These are phyloP conservation scores for Caloenas nicobarica DNA, from an alignment of 2,113 vertebrate genomes.

Conservation along the genomic window DNA sequence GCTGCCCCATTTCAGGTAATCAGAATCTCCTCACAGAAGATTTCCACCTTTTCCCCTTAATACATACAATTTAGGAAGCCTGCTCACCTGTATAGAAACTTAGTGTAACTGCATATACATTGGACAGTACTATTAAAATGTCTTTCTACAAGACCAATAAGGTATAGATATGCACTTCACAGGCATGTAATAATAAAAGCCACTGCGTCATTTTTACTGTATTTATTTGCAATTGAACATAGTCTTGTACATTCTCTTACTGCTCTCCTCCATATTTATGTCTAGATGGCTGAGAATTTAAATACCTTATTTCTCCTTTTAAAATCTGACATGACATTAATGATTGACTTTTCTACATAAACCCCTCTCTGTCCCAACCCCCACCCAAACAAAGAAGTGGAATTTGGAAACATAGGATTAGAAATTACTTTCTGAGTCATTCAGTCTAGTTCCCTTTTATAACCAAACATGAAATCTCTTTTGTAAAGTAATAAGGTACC, in stretches of 20 bases:
- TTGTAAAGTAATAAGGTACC: not conserved
- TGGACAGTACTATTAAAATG: not conserved
- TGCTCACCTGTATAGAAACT: not conserved
- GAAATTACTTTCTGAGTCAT: not conserved
- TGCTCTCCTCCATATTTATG: not conserved
- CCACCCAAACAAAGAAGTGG: not conserved
- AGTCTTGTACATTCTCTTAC: not conserved
- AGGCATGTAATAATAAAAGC: not conserved
- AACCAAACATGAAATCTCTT: not conserved
- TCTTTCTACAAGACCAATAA: not conserved
- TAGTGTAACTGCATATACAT: not conserved
- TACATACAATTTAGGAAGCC: not conserved
- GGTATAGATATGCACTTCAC: not conserved
- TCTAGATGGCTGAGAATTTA: not conserved
- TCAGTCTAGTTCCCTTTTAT: not conserved
- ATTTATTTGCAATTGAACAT: not conserved
- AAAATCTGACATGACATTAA: not conserved
- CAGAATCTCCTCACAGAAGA: not conserved
- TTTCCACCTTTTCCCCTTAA: not conserved
- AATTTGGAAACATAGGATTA: not conserved
- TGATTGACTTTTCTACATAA: not conserved
- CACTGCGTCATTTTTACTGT: not conserved
- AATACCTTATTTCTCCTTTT: not conserved
- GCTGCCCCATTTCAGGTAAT: not conserved
- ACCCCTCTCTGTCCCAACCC: not conserved